Conservation (phyloP, 1,140 invertebrate species). For the Piezodorus guildinii region DNA sequence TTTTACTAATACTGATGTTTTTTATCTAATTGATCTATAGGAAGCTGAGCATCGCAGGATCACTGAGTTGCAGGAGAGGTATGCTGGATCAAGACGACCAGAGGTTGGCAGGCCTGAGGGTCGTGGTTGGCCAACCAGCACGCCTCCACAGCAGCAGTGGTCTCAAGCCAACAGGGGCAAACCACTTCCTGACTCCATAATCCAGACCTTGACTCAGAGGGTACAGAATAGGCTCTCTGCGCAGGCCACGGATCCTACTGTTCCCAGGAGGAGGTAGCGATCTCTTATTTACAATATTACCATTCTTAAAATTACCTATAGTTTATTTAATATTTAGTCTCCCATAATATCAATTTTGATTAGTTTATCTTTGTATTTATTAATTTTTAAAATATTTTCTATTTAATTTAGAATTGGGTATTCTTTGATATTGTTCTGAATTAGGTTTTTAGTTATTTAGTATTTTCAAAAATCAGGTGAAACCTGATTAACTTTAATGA, state of each 20-base stretch:
- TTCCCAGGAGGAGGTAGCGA: slow-evolving; percentile 31
- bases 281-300: too few relatives aligned
- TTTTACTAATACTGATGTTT: too few relatives aligned
- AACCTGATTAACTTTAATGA: too few relatives aligned
- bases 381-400: too few relatives aligned
- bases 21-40: slow-evolving; percentile 37
- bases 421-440: too few relatives aligned
- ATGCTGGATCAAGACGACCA: slow-evolving; percentile 16
- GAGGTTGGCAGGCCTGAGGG: slow-evolving; percentile 13
- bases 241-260: slow-evolving; percentile 19
- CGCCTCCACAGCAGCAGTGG: slow-evolving; percentile 5
- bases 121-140: background rate
- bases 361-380: too few relatives aligned
- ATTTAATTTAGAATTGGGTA: too few relatives aligned
- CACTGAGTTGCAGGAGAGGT: slow-evolving; percentile 50
- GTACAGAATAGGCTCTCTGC: slow-evolving; percentile 44
- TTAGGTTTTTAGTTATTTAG: too few relatives aligned
- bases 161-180: background rate
- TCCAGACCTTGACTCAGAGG: slow-evolving; percentile 56
- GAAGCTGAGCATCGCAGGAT: slow-evolving; percentile 83
- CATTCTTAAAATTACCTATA: too few relatives aligned
- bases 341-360: too few relatives aligned
- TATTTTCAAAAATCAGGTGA: too few relatives aligned
- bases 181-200: slow-evolving; percentile 53
- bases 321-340: too few relatives aligned